Conservation (phyloP, 2,113 vertebrate genomes). For the Perccottus glenii region DNA sequence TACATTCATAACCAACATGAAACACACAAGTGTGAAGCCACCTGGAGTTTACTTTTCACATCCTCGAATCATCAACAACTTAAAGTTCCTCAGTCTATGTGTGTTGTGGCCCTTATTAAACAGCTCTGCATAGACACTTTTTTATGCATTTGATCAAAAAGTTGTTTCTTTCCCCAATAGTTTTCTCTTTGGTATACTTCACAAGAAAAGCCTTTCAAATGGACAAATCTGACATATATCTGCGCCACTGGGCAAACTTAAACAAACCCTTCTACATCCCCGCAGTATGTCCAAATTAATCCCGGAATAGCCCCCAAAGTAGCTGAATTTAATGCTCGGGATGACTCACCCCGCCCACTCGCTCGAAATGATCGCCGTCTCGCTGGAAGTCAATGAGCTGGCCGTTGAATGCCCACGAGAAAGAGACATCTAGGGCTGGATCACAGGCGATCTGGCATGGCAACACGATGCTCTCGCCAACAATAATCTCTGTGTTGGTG, state of each 20-base stretch:
- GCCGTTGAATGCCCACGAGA: slow-evolving; percentile 95
- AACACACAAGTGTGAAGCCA: no score
- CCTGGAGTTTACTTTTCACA: no score
- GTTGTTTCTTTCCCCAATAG: slow-evolving; percentile 14
- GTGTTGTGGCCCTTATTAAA: not conserved
- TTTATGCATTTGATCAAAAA: not conserved
- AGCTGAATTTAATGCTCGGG: slow-evolving; percentile 44
- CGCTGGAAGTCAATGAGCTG: slow-evolving; percentile 85
- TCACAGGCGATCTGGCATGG: slow-evolving; percentile 93
- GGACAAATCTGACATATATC: not conserved
- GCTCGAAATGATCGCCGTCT: slow-evolving; percentile 89
- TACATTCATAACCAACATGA: no score
- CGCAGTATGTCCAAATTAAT: slow-evolving; percentile 60
- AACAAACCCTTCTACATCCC: slow-evolving; percentile 38
- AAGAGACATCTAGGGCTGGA: slow-evolving; percentile 87
- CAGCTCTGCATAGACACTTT: no score
- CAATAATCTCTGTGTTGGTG: slow-evolving; percentile 92
- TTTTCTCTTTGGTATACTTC: slow-evolving; percentile 10
- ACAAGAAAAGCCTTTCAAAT: not conserved
- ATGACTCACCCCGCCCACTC: slow-evolving; percentile 93
- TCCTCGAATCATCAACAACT: not conserved
- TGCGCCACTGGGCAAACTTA: slow-evolving; percentile 14
- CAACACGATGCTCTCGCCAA: slow-evolving; percentile 92
- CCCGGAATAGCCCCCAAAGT: slow-evolving; percentile 47
- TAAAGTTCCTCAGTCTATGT: not conserved